phyloP scores from a whole-genome alignment of 2,113 vertebrate genomes.

The Nesogale talazaci region DNA sequence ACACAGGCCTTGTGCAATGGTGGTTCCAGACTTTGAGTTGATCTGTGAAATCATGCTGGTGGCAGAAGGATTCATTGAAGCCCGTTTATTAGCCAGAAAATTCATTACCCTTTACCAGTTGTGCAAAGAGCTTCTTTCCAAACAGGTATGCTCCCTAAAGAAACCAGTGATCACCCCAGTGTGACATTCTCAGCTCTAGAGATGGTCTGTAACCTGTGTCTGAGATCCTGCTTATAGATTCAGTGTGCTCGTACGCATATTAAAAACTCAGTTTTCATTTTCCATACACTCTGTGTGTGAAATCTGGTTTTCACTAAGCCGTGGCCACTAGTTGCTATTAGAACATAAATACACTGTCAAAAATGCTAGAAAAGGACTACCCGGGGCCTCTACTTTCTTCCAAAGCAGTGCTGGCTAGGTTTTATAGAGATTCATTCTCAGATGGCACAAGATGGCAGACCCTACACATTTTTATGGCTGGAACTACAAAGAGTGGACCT shows the following conservation, averaged over 20 bases:
- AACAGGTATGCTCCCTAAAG: slow-evolving; percentile 89
- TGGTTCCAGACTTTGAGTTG: slow-evolving; percentile 97
- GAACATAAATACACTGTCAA: slow-evolving; percentile 66
- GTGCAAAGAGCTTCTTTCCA: slow-evolving; percentile 97
- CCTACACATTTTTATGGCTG: slow-evolving; percentile 41
- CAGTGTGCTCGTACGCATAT: not conserved
- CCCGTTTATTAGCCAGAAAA: slow-evolving; percentile 92
- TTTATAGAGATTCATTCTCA: slow-evolving; percentile 21
- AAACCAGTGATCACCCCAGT: not conserved
- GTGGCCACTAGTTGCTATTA: slow-evolving; percentile 74
- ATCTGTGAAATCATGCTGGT: slow-evolving; percentile 99
- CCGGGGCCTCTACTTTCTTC: too few relatives aligned
- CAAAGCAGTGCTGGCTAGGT: too few relatives aligned
- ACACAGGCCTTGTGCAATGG: slow-evolving; percentile 96
- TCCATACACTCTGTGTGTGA: slow-evolving; percentile 51
- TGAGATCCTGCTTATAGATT: not conserved
- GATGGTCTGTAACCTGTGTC: not conserved
- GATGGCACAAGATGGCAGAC: slow-evolving; percentile 63
- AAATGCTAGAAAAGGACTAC: slow-evolving; percentile 39
- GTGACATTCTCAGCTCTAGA: not conserved
- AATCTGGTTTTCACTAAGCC: slow-evolving; percentile 71
- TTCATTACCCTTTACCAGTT: slow-evolving; percentile 96
- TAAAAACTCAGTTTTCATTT: slow-evolving; percentile 63
- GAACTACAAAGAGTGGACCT: slow-evolving; percentile 40
- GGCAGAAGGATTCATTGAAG: slow-evolving; percentile 95